Evolutionary conservation across 2,888 invertebrate genomes (phyloP), one percentile per base, ranked within the genome.

Genomic region (Catocala nupta): DNA sequence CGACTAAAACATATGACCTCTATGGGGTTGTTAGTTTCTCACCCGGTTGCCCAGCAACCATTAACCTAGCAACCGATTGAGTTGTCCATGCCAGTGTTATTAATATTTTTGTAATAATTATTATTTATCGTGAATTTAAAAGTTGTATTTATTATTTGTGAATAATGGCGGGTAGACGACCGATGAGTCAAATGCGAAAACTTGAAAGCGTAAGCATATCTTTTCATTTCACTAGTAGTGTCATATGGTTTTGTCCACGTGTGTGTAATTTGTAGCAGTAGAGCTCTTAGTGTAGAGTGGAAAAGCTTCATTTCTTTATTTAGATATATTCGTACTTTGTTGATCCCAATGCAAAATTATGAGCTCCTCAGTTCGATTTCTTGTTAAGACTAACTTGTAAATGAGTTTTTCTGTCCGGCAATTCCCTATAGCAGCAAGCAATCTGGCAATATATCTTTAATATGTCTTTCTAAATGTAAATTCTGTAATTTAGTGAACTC

Each of bases 101-200:
- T 25, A 11, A 48, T 25, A 39, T 59, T 75, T 25, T 61, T 60
- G 42, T 43, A 70, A 58, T 57, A 58, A 59, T 58, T 58, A 65
- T 59, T 70, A 67, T 44, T 44, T 60, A 49, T 47, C 11, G 43
- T 47, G n/a, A 39, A 44, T 43, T 50, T 25, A 10, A 25, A 45
- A n/a, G 47, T 56, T 13, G 25, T 55, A 42, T 51, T 52, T 49
- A 11, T 62, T 59, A 56, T 63, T 62, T 11, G 51, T 62, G 39
- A n/a, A 61, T 52, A 53, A 91, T 92, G 90, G 82, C 89, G 11
- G 84, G 84, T 45, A 86, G 78, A 13, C 83, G 90, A 55, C 93
- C 93, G 0, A 84, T 93, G 92, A 93, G 92, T 63, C 88, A 88
- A 43, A 89, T 88, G 89, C 80, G 89, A 61, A 93, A 91, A 67